Percentiles rank a stretch among this genome's conserved stretches.
Evolutionary conservation across 2,888 invertebrate genomes (phyloP).

Genomic region (Unio pictorum): DNA sequence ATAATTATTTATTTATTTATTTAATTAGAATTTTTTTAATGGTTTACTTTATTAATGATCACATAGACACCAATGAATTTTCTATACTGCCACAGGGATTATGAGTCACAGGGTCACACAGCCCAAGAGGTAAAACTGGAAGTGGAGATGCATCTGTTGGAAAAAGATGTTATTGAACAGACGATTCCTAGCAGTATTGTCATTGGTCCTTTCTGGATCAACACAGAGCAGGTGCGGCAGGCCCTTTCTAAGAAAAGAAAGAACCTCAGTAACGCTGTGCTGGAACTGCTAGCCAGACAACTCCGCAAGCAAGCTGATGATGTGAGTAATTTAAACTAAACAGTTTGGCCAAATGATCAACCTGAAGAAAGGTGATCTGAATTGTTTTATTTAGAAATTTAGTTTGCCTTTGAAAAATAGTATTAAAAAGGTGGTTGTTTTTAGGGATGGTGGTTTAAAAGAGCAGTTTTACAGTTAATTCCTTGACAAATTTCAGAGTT

Average conservation of each 20-base stretch:
- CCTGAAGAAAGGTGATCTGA: not conserved
- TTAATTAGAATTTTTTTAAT: no score
- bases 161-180: conserved; percentile 79
- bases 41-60: no score
- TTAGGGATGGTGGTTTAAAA: not conserved
- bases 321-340: conserved; percentile 71
- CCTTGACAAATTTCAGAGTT: not conserved
- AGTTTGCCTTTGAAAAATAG: not conserved
- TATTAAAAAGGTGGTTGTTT: not conserved
- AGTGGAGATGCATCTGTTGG: conserved; percentile 78
- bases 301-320: conserved; percentile 80
- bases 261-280: conserved; percentile 79
- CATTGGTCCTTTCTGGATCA: conserved; percentile 85
- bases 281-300: conserved; percentile 82
- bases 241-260: conserved; percentile 81
- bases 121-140: conserved; percentile 82
- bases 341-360: not conserved
- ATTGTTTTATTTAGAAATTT: not conserved
- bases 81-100: conserved; percentile 28
- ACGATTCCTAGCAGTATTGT: conserved; percentile 81
- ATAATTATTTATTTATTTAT: no score
- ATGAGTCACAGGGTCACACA: conserved; percentile 76
- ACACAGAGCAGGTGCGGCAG: conserved; percentile 80
- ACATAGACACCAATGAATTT: no score
- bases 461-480: not conserved